phyloP scores from a whole-genome alignment of 2,888 invertebrate species.

The Branchipolynoe longqiensis region DNA sequence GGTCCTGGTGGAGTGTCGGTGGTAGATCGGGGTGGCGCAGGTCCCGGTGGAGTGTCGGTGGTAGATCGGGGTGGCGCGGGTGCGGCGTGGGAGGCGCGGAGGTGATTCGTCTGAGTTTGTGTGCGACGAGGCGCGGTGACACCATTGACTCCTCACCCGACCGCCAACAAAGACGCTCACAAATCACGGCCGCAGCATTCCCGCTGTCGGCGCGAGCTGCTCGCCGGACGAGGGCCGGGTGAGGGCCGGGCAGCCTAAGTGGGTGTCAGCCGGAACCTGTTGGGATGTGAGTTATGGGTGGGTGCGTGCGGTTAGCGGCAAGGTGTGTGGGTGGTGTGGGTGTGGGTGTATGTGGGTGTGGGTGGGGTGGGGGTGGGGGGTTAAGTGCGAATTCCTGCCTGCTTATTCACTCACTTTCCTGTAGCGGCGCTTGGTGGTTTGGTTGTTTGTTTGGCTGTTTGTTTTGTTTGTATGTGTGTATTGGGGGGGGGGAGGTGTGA shows the following conservation, averaged over 20 bases:
- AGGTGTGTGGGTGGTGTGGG: not conserved
- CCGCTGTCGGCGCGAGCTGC: conserved; percentile 24
- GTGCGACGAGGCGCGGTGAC: conserved; percentile 21
- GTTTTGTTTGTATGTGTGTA: no score
- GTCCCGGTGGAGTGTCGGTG: no score
- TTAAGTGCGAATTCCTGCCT: not conserved
- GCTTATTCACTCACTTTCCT: conserved; percentile 12
- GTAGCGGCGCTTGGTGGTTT: no score
- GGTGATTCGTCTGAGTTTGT: not conserved
- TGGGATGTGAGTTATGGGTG: not conserved
- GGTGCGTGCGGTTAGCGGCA: not conserved
- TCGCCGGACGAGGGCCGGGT: not conserved
- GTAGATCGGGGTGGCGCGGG: no score
- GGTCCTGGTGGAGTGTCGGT: no score
- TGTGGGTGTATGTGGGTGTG: not conserved
- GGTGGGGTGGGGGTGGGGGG: not conserved
- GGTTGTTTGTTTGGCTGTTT: no score
- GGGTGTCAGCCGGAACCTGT: not conserved
- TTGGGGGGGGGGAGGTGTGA: no score
- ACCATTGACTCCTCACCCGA: conserved; percentile 39
- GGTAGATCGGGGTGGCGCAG: no score
- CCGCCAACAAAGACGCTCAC: conserved; percentile 35
- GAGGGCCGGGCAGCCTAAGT: not conserved
- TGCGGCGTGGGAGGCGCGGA: no score
- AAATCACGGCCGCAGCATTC: conserved; percentile 15